A percentile compares a stretch with the other conserved stretches of the same genome.
These are phyloP conservation scores for Dasysyrphus albostriatus DNA, from an alignment of 2,888 invertebrate species.

Conservation along the genomic window DNA sequence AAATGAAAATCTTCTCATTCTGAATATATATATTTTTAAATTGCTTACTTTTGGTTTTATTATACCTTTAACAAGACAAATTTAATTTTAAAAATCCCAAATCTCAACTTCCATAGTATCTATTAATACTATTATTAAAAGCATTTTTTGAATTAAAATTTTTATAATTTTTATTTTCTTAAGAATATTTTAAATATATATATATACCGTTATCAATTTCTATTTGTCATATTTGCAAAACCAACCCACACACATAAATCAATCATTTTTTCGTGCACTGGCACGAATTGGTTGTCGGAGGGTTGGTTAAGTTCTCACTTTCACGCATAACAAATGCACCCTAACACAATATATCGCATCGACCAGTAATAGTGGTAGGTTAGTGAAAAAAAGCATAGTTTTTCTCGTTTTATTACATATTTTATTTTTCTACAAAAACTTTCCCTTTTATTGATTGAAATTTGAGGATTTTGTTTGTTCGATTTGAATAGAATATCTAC, in stretches of 20 bases:
- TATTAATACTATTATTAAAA: too few relatives aligned
- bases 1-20: too few relatives aligned
- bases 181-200: background rate
- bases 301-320: slow-evolving; percentile 73
- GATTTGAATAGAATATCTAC: background rate
- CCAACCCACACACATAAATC: slow-evolving; percentile 37
- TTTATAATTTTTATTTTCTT: background rate
- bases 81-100: too few relatives aligned
- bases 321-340: slow-evolving; percentile 63
- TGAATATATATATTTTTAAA: too few relatives aligned
- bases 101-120: too few relatives aligned
- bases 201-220: background rate
- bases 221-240: slow-evolving; percentile 14
- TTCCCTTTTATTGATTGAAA: slow-evolving; percentile 64
- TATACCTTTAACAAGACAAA: too few relatives aligned
- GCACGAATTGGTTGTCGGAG: slow-evolving; percentile 39
- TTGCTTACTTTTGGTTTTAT: too few relatives aligned
- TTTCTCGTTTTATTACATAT: slow-evolving; percentile 2
- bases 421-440: slow-evolving; percentile 56
- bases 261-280: slow-evolving; percentile 55
- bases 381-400: slow-evolving; percentile 52
- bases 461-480: slow-evolving; percentile 68
- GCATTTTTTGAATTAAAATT: too few relatives aligned
- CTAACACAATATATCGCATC: slow-evolving; percentile 8
- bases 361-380: slow-evolving; percentile 26